Percentiles rank a stretch among this genome's conserved stretches.
phyloP scores from a whole-genome alignment of 2,888 invertebrate species.

The Leptinotarsa tumamoca region DNA sequence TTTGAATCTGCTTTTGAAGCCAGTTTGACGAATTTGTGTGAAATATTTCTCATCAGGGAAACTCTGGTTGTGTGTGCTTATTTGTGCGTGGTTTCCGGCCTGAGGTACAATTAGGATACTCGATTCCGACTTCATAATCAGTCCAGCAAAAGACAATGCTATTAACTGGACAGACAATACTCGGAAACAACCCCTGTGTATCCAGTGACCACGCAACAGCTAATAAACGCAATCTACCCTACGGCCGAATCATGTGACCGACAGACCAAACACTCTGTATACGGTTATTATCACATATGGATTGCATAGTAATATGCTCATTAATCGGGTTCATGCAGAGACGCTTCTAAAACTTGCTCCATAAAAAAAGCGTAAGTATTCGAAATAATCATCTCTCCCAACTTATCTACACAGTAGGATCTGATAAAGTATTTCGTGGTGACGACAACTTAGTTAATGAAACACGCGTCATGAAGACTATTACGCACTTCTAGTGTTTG shows the following conservation, averaged over 20 bases:
- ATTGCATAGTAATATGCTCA: constrained; percentile 25
- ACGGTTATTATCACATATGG: constrained; percentile 56
- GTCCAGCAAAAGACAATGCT: constrained; percentile 34
- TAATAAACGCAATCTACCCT: constrained; percentile 9
- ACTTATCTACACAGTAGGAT: no score
- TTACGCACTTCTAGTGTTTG: no score
- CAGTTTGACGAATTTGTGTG: no score
- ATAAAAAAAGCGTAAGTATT: constrained; percentile 27
- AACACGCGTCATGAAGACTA: no score
- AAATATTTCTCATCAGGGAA: no score
- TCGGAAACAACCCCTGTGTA: constrained; percentile 30
- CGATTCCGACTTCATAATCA: constrained; percentile 24
- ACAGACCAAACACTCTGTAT: constrained; percentile 52
- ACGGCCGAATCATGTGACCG: constrained; percentile 44
- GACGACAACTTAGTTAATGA: no score
- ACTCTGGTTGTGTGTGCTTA: no score
- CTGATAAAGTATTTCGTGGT: no score
- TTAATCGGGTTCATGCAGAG: background rate
- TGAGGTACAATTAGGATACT: background rate
- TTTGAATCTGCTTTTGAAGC: no score
- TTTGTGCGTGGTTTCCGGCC: no score
- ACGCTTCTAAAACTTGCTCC: constrained; percentile 51
- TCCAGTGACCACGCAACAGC: constrained; percentile 40
- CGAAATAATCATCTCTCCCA: no score
- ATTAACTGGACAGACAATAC: constrained; percentile 38